phyloP scores from a whole-genome alignment of 2,888 invertebrate genomes.

The Eupithecia tripunctaria region DNA sequence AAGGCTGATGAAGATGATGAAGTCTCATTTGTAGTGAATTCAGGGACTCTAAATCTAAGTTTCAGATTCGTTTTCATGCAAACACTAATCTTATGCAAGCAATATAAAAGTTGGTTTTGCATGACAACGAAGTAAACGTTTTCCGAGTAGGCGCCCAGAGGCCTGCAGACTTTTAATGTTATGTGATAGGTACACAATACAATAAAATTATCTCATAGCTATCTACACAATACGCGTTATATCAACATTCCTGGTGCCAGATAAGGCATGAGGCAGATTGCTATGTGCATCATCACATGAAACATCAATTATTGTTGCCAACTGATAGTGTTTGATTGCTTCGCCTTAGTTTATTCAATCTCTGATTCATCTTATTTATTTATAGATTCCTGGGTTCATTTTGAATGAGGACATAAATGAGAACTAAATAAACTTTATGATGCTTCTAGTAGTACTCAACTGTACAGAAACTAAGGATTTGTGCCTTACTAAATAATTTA shows the following conservation, averaged over 20 bases:
- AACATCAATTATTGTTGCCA: neutral
- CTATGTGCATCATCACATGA: constrained; percentile 17
- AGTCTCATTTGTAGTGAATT: neutral
- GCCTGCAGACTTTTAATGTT: neutral
- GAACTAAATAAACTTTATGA: too few relatives aligned
- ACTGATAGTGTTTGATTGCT: neutral
- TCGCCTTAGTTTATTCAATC: neutral
- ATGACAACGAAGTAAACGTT: too few relatives aligned
- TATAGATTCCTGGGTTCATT: neutral
- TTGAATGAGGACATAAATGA: too few relatives aligned
- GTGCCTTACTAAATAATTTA: too few relatives aligned
- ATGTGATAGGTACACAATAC: neutral
- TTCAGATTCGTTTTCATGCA: too few relatives aligned
- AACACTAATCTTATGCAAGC: too few relatives aligned
- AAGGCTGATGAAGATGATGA: too few relatives aligned
- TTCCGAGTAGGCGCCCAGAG: too few relatives aligned
- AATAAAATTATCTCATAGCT: constrained; percentile 1
- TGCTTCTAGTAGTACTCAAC: neutral
- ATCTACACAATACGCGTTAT: constrained; percentile 50
- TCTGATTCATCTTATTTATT: neutral
- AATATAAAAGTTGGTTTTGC: too few relatives aligned
- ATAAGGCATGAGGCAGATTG: constrained; percentile 34
- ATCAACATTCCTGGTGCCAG: constrained; percentile 30
- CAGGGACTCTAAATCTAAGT: too few relatives aligned
- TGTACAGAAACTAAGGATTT: neutral